These are phyloP conservation scores for Druceiella hillmani DNA, from an alignment of 2,888 invertebrate genomes.

Conservation along the genomic window DNA sequence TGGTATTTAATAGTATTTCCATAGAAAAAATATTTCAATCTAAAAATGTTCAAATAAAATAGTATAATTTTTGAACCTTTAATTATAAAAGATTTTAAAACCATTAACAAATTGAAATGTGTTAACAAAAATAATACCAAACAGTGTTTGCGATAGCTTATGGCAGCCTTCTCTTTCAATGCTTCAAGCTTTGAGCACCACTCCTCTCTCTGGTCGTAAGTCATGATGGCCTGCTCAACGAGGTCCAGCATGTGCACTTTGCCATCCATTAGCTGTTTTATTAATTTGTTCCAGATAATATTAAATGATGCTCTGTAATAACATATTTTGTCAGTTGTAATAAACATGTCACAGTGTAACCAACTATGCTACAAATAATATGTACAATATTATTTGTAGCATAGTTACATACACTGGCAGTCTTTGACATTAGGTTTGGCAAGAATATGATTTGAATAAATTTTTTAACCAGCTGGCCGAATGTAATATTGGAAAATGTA, in stretches of 20 bases:
- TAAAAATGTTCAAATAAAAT: no score
- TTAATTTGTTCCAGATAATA: conserved; percentile 70
- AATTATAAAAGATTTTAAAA: not conserved
- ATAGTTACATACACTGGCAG: not conserved
- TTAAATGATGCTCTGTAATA: conserved; percentile 69
- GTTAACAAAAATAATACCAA: conserved; percentile 33
- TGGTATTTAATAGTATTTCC: no score
- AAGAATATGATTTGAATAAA: no score
- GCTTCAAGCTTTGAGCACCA: conserved; percentile 74
- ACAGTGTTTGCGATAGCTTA: conserved; percentile 46
- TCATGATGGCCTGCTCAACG: conserved; percentile 81
- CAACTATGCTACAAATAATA: no score
- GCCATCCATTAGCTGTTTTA: conserved; percentile 68
- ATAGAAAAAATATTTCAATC: no score
- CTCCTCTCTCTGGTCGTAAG: conserved; percentile 84
- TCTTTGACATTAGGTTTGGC: no score
- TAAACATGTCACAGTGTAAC: no score
- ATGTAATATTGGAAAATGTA: no score
- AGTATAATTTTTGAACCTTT: no score
- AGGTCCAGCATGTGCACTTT: conserved; percentile 80
- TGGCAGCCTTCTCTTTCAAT: conserved; percentile 64
- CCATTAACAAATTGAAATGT: not conserved
- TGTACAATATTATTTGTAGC: no score
- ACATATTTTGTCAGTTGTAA: no score
- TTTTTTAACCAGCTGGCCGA: no score